A percentile compares a stretch with the other conserved stretches of the same genome.
These are phyloP conservation scores for Melinaea marsaeus DNA, from an alignment of 2,888 invertebrate species.

Conservation along the genomic window DNA sequence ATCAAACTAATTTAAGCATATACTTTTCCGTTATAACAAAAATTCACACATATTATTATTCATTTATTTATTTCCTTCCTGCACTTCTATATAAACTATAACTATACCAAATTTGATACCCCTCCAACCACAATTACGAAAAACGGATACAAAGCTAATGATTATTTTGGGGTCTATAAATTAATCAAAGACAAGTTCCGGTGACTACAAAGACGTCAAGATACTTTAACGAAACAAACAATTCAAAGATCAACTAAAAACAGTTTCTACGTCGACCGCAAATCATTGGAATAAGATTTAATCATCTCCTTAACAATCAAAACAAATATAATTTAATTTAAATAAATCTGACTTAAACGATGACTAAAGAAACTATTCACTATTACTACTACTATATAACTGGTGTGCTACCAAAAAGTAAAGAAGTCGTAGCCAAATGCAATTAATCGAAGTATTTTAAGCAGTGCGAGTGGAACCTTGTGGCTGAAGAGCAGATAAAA, in stretches of 20 bases:
- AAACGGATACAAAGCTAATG: too few species aligned
- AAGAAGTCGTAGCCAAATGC: conserved; percentile 3
- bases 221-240: neutral
- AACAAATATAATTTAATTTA: neutral
- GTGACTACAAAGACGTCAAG: too few species aligned
- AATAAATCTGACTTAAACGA: neutral
- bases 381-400: too few species aligned
- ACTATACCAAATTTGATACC: too few species aligned
- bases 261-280: conserved; percentile 21
- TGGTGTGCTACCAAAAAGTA: neutral
- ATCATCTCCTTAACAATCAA: conserved; percentile 9
- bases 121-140: too few species aligned
- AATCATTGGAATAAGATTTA: conserved; percentile 31
- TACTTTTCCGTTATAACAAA: too few species aligned
- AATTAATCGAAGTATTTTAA: conserved; percentile 17
- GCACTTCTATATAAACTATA: too few species aligned
- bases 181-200: too few species aligned
- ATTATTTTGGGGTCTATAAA: too few species aligned
- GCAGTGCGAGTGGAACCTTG: conserved; percentile 14
- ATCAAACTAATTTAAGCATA: too few species aligned
- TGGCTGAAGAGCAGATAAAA: conserved; percentile 21
- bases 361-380: neutral
- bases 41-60: too few species aligned
- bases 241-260: conserved; percentile 4
- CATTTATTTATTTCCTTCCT: too few species aligned